Conservation (phyloP, 2,113 vertebrate species). For the Cyanistes caeruleus region DNA sequence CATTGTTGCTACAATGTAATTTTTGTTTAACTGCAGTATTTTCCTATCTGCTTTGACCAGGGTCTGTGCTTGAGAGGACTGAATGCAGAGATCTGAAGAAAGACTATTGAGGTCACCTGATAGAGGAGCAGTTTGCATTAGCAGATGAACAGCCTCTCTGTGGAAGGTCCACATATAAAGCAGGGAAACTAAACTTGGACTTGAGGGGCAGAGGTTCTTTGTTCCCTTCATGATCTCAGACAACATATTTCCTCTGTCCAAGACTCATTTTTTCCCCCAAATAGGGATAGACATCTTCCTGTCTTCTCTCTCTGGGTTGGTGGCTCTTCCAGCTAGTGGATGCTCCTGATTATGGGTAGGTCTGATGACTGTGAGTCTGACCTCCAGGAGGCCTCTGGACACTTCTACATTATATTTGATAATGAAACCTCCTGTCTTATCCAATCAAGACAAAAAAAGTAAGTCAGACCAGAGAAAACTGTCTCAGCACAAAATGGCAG, state of each 20-base stretch:
- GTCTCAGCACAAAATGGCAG: slow-evolving; percentile 66
- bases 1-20: background rate
- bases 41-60: background rate
- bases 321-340: slow-evolving; percentile 12
- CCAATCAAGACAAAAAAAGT: slow-evolving; percentile 37
- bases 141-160: background rate
- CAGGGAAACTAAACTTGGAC: background rate
- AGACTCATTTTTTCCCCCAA: background rate
- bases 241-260: background rate
- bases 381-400: slow-evolving; percentile 46
- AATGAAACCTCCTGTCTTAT: slow-evolving; percentile 52
- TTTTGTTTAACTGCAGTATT: background rate
- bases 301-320: background rate
- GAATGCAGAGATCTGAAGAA: background rate
- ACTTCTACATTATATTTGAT: slow-evolving; percentile 33
- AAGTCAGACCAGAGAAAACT: slow-evolving; percentile 35
- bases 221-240: background rate
- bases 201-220: background rate
- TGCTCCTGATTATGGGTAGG: background rate
- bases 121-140: background rate
- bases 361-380: slow-evolving; percentile 23
- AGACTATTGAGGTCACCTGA: background rate
- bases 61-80: background rate
- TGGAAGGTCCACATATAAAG: background rate
- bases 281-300: background rate